Evolutionary conservation across 64 coral and sea anemone species (phyloP).

Genomic region (Actinia tenebrosa): DNA sequence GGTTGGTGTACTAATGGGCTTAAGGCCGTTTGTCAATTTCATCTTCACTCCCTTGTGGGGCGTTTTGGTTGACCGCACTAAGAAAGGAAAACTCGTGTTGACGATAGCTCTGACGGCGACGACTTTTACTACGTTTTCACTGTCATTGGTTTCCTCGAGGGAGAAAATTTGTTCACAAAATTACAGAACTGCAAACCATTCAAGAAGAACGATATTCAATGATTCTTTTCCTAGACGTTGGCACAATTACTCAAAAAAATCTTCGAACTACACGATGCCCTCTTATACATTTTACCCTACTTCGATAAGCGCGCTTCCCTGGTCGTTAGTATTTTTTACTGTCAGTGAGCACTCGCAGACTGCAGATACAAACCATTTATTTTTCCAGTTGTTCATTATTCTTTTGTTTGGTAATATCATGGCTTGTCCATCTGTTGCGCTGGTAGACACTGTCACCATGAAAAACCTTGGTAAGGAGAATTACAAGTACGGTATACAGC

Average conservation of each 20-base stretch:
- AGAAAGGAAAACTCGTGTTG: slow-evolving; percentile 39
- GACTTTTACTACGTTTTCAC: slow-evolving; percentile 41
- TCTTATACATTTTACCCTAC: not conserved
- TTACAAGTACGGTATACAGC: slow-evolving; percentile 43
- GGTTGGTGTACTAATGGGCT: slow-evolving; percentile 59
- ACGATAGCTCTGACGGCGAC: slow-evolving; percentile 20
- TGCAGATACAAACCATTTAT: slow-evolving; percentile 14
- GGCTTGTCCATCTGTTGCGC: slow-evolving; percentile 35
- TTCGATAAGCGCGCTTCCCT: slow-evolving; percentile 3
- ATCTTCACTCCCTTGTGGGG: slow-evolving; percentile 48
- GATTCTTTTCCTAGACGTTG: not conserved
- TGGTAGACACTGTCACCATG: slow-evolving; percentile 47
- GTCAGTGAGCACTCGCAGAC: not conserved
- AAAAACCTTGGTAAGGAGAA: slow-evolving; percentile 23
- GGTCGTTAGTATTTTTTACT: slow-evolving; percentile 30
- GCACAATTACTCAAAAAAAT: not conserved
- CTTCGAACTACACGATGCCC: not conserved
- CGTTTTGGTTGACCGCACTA: slow-evolving; percentile 45
- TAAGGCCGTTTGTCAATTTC: slow-evolving; percentile 61
- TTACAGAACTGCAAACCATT: not conserved
- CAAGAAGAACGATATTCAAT: not conserved
- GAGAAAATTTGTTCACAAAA: not conserved
- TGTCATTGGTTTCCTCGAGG: slow-evolving; percentile 30
- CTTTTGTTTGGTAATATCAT: slow-evolving; percentile 59
- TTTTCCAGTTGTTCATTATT: slow-evolving; percentile 38